Base-by-base conservation (phyloP, 2,113 vertebrate genomes). In the Orientallactaga bullata region DNA sequence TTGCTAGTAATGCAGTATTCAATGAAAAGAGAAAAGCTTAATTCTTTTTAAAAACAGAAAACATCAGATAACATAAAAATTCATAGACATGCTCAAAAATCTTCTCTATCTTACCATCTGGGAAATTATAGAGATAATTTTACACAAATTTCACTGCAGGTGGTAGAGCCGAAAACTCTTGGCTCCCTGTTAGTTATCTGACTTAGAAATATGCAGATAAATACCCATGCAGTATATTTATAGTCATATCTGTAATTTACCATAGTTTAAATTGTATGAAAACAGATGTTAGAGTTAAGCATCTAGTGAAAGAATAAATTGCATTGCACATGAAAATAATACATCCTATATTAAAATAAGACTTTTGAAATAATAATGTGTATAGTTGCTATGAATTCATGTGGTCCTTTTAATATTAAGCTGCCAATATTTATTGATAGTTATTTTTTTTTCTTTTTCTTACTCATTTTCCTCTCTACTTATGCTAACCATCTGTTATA, bases 101-200 rank as follows among this genome's bases (percentile, higher is more conserved):
- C 37, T 93, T 69, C 39, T 92, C 37, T 85, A 74, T 88, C 42
- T 13, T 91, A 81, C 81, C 68, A 91, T 87, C 81, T 94, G 88
- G 77, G 28, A 93, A 85, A 94, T 93, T 88, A 89, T 87, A 89
- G 85, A 95, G 39, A 94, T 87, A 71, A 84, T 93, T 96, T 92
- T 91, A 65, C 60, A 90, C 32, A 89, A 92, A 58, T 89, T 93
- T 37, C 58, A 76, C 85, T 91, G 47, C 82, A 95, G 73, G 88
- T 93, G 88, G 39, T 91, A 85, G 61, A 91, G 20, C 51, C 85
- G 35, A 92, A 97, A 95, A 78, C 28, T 73, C 51, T 51, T 95
- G 69, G 35, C 78, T 92, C 91, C 93, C 51, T 85, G 60, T 35
- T 71, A 81, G 37, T 87, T 85, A 94, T 11, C 89, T 30, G 60